These are phyloP conservation scores for Taenaris catops DNA, from an alignment of 2,888 invertebrate genomes.

Conservation along the genomic window DNA sequence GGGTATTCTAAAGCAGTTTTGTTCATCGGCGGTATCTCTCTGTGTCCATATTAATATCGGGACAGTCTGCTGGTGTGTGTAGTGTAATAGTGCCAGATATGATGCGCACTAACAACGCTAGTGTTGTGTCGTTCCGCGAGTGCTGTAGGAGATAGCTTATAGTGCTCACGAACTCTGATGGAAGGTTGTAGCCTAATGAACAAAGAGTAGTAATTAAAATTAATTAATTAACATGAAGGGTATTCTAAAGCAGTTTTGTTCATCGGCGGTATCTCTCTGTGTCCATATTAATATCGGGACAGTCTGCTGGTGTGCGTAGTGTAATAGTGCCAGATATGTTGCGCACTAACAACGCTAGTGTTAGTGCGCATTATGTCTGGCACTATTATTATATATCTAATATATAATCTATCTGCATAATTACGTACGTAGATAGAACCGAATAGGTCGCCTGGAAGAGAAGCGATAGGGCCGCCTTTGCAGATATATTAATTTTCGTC, in stretches of 20 bases:
- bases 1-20: conserved; percentile 63
- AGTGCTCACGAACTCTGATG: conserved; percentile 81
- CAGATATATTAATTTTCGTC: no score
- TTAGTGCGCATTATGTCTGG: conserved; percentile 81
- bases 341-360: conserved; percentile 81
- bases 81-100: conserved; percentile 79
- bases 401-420: no score
- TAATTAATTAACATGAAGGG: no score
- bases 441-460: no score
- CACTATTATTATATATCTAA: no score
- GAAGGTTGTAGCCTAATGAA: conserved; percentile 76
- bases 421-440: no score
- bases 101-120: conserved; percentile 81
- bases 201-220: no score
- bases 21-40: conserved; percentile 57
- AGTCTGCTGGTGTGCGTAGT: conserved; percentile 61
- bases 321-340: conserved; percentile 81
- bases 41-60: conserved; percentile 51
- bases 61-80: conserved; percentile 56
- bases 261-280: conserved; percentile 58
- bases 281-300: conserved; percentile 49
- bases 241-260: conserved; percentile 62
- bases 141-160: conserved; percentile 81
- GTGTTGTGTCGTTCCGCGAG: conserved; percentile 76
- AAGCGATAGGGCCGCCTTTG: no score